phyloP scores from a whole-genome alignment of 1,140 invertebrate genomes.

The Drosophila biarmipes region DNA sequence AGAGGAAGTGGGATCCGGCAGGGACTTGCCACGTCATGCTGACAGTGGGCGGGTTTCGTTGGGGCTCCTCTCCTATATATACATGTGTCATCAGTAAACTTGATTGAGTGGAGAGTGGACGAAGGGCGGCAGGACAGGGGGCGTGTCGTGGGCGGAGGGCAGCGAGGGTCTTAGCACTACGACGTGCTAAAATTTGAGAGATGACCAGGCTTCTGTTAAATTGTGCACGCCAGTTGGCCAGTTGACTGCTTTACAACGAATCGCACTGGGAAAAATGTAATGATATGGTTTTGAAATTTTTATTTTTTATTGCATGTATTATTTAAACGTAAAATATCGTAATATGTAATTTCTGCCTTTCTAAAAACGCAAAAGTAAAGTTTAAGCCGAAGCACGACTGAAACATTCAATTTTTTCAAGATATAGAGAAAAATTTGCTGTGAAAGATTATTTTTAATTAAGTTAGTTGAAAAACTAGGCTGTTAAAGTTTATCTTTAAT shows the following conservation, averaged over 20 bases:
- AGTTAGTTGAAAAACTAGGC: too few species aligned
- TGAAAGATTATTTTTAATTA: too few species aligned
- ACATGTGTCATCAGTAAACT: conserved; percentile 59
- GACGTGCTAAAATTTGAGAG: conserved; percentile 74
- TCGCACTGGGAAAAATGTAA: conserved; percentile 19
- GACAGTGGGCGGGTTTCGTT: conserved; percentile 36
- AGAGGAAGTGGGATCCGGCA: conserved; percentile 43
- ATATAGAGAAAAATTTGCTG: too few species aligned
- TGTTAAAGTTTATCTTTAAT: too few species aligned
- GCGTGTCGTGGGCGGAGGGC: background rate
- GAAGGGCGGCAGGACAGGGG: background rate
- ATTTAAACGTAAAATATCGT: too few species aligned
- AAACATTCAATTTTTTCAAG: too few species aligned
- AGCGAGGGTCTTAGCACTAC: conserved; percentile 33
- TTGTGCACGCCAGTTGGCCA: conserved; percentile 50
- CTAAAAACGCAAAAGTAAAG: background rate
- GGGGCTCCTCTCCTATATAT: conserved; percentile 15
- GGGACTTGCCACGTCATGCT: conserved; percentile 61
- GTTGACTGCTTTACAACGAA: conserved; percentile 44
- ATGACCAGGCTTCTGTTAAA: conserved; percentile 71
- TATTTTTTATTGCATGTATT: too few species aligned
- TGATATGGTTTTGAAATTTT: too few species aligned
- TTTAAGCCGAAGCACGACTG: too few species aligned
- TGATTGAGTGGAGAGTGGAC: conserved; percentile 36
- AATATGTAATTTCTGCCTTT: too few species aligned